Base-by-base conservation (phyloP, 2,888 invertebrate species). In the Caenorhabditis sp. region DNA sequence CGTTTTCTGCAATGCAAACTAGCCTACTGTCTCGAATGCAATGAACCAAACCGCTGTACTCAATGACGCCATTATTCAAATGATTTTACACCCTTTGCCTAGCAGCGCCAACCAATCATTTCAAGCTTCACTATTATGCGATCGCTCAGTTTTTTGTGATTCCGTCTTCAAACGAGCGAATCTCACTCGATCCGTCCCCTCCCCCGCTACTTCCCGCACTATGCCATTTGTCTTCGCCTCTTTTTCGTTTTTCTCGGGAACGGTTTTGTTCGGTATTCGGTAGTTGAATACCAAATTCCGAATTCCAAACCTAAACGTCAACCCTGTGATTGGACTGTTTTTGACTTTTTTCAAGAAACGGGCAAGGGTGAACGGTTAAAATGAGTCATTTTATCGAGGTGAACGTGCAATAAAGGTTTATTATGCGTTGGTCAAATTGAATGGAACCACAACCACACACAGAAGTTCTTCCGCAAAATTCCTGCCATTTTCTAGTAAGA, bases 1-100 rank as follows among this genome's bases (percentile, higher is more conserved):
- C 20, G 5, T 58, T 18, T 20, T 26, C 61, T 24, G 32, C 1
- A 18, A 50, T 22, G 32, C 56, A 72, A 72, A 72, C 72, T 50
- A 58, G 64, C 64, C 64, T 6, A 13, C 64, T 18, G 55, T 50
- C 72, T 61, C 62, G 65, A 74, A 61, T 61, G 51, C 76, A 44
- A 76, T 76, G 76, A 76, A 76, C 67, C 76, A 76, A 76, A 76
- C 76, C 76, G 67, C 76, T 55, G 60, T 61, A 67, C 74, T 76
- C 67, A 76, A 76, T 76, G 76, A 76, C 55, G 76, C 61, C 76
- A 67, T 76, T 76, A 76, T 76, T 67, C 76, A 76, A 76, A 67
- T 76, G 76, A 76, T 76, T 76, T 76, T 76, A 76, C 76, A 76
- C 76, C 76, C 67, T 65, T n/a, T 37, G 35, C 44, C 47, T 26